These are phyloP conservation scores for Poecilia latipinna DNA, from an alignment of 2,113 vertebrate species.

Conservation along the genomic window DNA sequence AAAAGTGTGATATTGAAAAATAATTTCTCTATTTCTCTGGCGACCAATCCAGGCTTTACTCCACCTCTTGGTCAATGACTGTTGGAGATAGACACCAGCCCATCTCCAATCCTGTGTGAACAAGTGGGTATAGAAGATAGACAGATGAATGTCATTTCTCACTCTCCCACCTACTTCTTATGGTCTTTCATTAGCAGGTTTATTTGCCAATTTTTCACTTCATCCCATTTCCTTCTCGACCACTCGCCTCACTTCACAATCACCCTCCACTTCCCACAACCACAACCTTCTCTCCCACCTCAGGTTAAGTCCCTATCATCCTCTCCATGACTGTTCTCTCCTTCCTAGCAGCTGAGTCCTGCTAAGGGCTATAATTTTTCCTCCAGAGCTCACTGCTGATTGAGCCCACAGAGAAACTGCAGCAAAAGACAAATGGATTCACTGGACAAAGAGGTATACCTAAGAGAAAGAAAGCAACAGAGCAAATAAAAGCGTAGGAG, in stretches of 20 bases:
- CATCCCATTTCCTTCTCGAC: not conserved
- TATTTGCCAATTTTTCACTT: not conserved
- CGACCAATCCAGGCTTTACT: no score
- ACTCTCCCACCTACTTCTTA: not conserved
- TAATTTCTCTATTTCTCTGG: no score
- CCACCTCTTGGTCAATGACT: no score
- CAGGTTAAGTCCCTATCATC: not conserved
- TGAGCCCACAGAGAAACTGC: conserved; percentile 53
- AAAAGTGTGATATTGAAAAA: no score
- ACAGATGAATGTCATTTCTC: not conserved
- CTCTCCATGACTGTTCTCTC: conserved; percentile 2
- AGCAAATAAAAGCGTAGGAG: not conserved
- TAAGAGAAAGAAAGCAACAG: conserved; percentile 1
- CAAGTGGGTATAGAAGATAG: no score
- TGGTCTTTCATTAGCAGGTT: no score
- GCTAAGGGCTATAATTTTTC: conserved; percentile 46
- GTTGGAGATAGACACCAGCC: no score
- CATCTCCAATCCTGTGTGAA: no score
- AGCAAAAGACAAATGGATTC: conserved; percentile 45
- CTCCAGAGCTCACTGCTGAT: conserved; percentile 50
- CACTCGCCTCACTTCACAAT: conserved; percentile 3
- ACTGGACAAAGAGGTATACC: conserved; percentile 12
- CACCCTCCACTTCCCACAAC: conserved; percentile 13
- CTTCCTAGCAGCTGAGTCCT: conserved; percentile 8
- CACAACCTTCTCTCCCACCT: not conserved